Base-by-base conservation (phyloP, 2,797 vertebrate genomes). In the Syngnathus rostellatus region DNA sequence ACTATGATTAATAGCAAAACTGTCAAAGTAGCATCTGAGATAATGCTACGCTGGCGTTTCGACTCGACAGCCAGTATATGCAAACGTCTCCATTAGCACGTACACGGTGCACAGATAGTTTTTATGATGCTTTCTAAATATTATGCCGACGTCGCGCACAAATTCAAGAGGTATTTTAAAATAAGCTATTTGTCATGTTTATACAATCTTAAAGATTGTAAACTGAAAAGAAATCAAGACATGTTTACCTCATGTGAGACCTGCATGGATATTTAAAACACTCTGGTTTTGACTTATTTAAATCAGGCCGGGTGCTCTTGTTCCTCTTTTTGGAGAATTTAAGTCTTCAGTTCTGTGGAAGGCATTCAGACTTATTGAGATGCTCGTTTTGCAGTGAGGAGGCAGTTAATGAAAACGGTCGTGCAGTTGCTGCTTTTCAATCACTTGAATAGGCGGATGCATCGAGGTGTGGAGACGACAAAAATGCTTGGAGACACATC, bases 1-100 rank as follows among this genome's bases (percentile, higher is more conserved):
- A 86, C 79, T 71, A 68, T 83, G 83, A 89, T 86, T 78, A 80
- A 87, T 86, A 53, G 76, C 69, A 63, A 65, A 72, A 73, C 62
- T 78, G 85, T 75, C 76, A 74, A 62, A 50, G 66, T 55, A 39
- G 48, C 71, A 65, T 71, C 55, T 70, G 64, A 71, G 66, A 81
- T 82, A 69, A 74, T 70, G 72, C 65, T 82, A 72, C 72, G 66
- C 8, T 64, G 68, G 64, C 59, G 59, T 6, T 67, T 74, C 72
- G 76, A 66, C 2, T 16, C 73, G 48, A 54, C 65, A 67, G 63
- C 59, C 63, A 65, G 63, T 59, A 46, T 45, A 69, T 64, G 54
- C 59, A 68, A 64, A 68, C 67, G 12, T 63, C 71, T 69, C 66
- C 43, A 66, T 77, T 71, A 55, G 68, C 54, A 61, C 64, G 12